Evolutionary conservation across 2,888 invertebrate genomes (phyloP).

Genomic region (Hydropsyche betteni): DNA sequence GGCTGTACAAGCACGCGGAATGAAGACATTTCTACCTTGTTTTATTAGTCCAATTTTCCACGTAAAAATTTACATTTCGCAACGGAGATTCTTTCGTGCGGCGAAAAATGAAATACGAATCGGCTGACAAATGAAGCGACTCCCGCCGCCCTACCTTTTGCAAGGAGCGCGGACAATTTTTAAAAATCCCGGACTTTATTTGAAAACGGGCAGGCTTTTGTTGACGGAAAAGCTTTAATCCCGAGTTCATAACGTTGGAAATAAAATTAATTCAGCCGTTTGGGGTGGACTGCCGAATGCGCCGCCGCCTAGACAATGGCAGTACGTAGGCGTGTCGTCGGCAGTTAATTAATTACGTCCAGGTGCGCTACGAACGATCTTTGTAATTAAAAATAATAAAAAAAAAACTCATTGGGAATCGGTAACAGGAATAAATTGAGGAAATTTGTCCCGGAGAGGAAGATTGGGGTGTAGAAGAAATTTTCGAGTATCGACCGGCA

Average conservation of each 20-base stretch:
- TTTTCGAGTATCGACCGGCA: no score
- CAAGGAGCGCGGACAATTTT: background rate
- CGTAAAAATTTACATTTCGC: no score
- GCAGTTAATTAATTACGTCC: constrained; percentile 44
- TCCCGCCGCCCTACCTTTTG: no score
- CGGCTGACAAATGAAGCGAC: no score
- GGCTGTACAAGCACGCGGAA: no score
- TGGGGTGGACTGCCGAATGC: constrained; percentile 12
- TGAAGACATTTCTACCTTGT: no score
- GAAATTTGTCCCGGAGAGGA: background rate
- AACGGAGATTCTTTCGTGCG: no score
- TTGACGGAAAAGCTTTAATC: constrained; percentile 14
- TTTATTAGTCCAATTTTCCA: no score
- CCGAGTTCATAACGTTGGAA: constrained; percentile 17
- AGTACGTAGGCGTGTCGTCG: constrained; percentile 36
- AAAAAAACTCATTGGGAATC: constrained; percentile 13
- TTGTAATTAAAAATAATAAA: constrained; percentile 42
- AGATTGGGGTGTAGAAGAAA: no score
- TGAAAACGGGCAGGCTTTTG: constrained; percentile 2
- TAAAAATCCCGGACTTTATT: constrained; percentile 14
- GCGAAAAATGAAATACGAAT: no score
- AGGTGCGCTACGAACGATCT: constrained; percentile 42
- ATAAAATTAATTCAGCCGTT: constrained; percentile 27
- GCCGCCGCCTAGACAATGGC: constrained; percentile 34
- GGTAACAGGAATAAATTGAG: background rate